These are phyloP conservation scores for Lagodon rhomboides DNA, from an alignment of 2,797 vertebrate genomes.

Conservation along the genomic window DNA sequence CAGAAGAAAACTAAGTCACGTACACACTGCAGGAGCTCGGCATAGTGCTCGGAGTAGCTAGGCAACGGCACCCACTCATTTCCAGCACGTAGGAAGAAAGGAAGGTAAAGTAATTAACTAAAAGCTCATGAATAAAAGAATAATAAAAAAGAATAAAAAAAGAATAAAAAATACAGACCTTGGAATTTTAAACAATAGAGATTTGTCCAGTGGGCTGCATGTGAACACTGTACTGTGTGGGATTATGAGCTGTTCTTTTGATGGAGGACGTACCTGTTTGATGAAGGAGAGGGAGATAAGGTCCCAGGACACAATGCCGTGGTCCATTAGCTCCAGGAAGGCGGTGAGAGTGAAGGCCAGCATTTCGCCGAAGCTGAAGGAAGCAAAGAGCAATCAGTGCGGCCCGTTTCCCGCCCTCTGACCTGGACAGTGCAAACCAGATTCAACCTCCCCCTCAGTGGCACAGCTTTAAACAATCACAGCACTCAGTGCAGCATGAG, in stretches of 20 bases:
- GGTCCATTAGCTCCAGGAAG: constrained; percentile 99
- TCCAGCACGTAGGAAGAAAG: constrained; percentile 49
- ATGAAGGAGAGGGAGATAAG: constrained; percentile 97
- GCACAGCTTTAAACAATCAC: neutral
- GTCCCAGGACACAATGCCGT: constrained; percentile 98
- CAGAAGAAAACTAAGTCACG: constrained; percentile 36
- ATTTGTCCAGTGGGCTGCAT: neutral
- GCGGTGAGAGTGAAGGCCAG: constrained; percentile 98
- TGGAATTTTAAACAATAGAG: constrained; percentile 10
- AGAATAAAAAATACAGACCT: constrained; percentile 15
- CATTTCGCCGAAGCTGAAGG: constrained; percentile 96
- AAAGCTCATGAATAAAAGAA: constrained; percentile 39
- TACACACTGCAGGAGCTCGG: constrained; percentile 45
- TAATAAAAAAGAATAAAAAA: no score
- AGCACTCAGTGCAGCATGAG: neutral
- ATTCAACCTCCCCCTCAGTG: neutral
- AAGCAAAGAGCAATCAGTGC: constrained; percentile 33
- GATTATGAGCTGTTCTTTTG: constrained; percentile 18
- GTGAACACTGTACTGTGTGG: constrained; percentile 9
- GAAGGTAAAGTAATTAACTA: constrained; percentile 63
- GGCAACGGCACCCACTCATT: constrained; percentile 75
- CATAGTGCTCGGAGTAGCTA: constrained; percentile 72
- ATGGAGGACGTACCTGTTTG: constrained; percentile 90
- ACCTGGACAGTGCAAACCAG: neutral
- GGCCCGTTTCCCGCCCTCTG: neutral